phyloP scores from a whole-genome alignment of 2,888 invertebrate genomes.

The Acleris laterana region DNA sequence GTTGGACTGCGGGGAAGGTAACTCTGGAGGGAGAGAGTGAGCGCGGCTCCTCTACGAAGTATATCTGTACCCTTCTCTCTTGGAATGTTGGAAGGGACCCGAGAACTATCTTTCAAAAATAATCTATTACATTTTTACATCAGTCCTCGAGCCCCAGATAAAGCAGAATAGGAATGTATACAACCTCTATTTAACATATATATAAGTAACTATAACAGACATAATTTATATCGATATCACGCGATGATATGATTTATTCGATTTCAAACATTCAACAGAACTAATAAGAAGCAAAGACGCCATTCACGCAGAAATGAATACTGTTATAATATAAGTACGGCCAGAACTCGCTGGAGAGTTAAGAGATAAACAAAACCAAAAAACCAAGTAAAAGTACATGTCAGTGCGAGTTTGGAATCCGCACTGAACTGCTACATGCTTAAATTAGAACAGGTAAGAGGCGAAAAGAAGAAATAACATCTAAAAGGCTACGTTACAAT shows the following conservation, averaged over 20 bases:
- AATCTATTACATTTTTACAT: constrained; percentile 11
- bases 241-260: constrained; percentile 69
- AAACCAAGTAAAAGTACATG: constrained; percentile 20
- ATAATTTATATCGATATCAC: constrained; percentile 51
- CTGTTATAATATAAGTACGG: constrained; percentile 64
- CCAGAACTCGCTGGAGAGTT: constrained; percentile 49
- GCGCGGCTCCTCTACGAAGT: too few species aligned
- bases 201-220: constrained; percentile 46
- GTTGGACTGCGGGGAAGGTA: neutral
- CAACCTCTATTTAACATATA: constrained; percentile 53
- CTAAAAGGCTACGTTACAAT: constrained; percentile 21
- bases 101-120: neutral
- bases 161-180: constrained; percentile 37
- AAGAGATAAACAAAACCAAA: too few species aligned
- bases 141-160: constrained; percentile 19
- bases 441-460: neutral
- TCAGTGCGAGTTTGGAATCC: neutral
- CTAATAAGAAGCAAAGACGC: constrained; percentile 8
- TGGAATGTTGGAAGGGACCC: constrained; percentile 4
- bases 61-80: neutral
- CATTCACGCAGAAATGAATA: constrained; percentile 45
- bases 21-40: neutral
- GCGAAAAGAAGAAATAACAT: constrained; percentile 41
- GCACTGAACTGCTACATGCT: neutral
- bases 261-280: constrained; percentile 43